These are phyloP conservation scores for Hirtodrosophila alboralis DNA, from an alignment of 2,888 invertebrate species.

Conservation along the genomic window DNA sequence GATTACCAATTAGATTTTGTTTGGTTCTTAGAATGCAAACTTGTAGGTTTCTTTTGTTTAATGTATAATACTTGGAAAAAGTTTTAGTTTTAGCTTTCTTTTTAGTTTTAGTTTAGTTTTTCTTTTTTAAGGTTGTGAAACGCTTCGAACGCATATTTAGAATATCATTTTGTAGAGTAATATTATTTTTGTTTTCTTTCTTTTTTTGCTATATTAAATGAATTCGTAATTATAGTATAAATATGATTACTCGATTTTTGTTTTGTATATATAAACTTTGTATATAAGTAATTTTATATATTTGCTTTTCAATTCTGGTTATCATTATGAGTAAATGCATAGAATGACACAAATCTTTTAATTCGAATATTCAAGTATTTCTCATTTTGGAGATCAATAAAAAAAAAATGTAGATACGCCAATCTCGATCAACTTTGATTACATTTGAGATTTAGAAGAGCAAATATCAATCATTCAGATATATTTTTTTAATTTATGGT, in stretches of 20 bases:
- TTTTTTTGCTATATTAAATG: conserved; percentile 49
- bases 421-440: conserved; percentile 21
- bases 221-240: conserved; percentile 54
- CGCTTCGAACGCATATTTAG: conserved; percentile 75
- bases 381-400: conserved; percentile 31
- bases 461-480: conserved; percentile 5
- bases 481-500: background rate
- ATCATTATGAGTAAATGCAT: conserved; percentile 68
- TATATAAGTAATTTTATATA: conserved; percentile 52
- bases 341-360: conserved; percentile 72
- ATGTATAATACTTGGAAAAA: conserved; percentile 75
- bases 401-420: conserved; percentile 34
- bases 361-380: conserved; percentile 44
- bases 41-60: conserved; percentile 33
- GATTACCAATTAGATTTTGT: conserved; percentile 71
- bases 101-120: conserved; percentile 43
- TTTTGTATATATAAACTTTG: conserved; percentile 69
- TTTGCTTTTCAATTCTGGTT: conserved; percentile 39
- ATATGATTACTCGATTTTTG: conserved; percentile 26
- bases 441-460: conserved; percentile 16
- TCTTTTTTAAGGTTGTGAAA: conserved; percentile 62
- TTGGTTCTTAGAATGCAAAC: conserved; percentile 75
- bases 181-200: conserved; percentile 20
- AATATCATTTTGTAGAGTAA: conserved; percentile 62
- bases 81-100: conserved; percentile 31